Conservation (phyloP, 2,888 invertebrate species). For the Desoria tigrina region DNA sequence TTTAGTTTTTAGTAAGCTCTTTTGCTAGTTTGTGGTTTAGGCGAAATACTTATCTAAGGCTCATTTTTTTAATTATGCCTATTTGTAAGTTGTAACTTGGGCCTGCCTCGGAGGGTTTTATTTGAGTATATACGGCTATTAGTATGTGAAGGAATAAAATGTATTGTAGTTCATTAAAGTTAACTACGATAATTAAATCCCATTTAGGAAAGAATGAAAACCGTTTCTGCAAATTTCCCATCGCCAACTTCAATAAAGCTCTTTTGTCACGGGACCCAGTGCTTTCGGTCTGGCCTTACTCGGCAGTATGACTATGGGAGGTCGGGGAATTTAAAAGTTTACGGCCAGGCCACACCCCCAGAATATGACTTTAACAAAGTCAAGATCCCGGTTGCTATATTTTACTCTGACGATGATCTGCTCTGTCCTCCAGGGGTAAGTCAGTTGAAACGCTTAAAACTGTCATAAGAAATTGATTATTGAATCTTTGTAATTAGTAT, state of each 20-base stretch:
- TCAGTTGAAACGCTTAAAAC: neutral
- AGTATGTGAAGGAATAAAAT: too few relatives aligned
- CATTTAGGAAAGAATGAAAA: too few relatives aligned
- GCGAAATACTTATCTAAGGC: too few relatives aligned
- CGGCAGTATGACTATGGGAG: slow-evolving; percentile 8
- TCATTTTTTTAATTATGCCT: too few relatives aligned
- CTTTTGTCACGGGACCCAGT: slow-evolving; percentile 1
- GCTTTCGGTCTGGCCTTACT: neutral
- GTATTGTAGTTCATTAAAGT: too few relatives aligned
- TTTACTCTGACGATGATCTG: neutral
- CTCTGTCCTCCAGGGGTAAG: neutral
- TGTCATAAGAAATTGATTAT: neutral
- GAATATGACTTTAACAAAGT: neutral
- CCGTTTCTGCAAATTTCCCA: slow-evolving; percentile 2
- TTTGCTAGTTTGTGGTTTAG: too few relatives aligned
- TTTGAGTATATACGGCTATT: too few relatives aligned
- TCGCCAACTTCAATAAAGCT: slow-evolving; percentile 3
- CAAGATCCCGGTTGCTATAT: neutral
- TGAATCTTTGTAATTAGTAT: too few relatives aligned
- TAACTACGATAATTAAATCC: too few relatives aligned
- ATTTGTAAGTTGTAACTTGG: too few relatives aligned
- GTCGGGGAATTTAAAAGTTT: neutral
- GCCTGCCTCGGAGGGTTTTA: too few relatives aligned
- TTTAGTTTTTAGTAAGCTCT: too few relatives aligned
- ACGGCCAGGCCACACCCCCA: slow-evolving; percentile 2